Conservation (phyloP, 2,113 vertebrate genomes). For the Poicephalus gulielmi region DNA sequence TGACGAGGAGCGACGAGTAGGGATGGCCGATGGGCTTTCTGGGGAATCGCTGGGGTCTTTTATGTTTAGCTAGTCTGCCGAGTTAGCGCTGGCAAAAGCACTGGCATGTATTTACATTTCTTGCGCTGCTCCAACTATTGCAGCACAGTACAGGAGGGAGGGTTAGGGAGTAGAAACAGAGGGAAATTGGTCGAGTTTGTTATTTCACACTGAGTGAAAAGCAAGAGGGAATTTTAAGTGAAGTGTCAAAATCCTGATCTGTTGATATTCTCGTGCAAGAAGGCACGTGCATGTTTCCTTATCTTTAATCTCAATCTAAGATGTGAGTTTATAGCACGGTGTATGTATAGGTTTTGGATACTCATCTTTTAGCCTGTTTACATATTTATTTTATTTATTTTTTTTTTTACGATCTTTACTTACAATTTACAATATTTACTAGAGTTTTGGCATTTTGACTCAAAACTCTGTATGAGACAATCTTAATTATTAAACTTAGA, state of each 20-base stretch:
- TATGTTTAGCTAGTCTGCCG: not conserved
- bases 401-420: not conserved
- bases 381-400: not conserved
- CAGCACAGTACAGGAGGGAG: not conserved
- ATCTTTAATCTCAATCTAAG: not conserved
- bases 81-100: not conserved
- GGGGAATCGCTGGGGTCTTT: not conserved
- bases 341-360: rapidly evolving
- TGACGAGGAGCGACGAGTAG: not conserved
- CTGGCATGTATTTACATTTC: not conserved
- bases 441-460: not conserved
- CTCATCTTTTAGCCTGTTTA: rapidly evolving
- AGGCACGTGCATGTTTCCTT: not conserved
- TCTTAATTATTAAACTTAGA: not conserved
- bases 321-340: rapidly evolving
- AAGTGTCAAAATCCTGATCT: not conserved
- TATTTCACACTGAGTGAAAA: not conserved
- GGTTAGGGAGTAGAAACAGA: not conserved
- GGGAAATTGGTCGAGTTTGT: not conserved
- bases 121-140: not conserved
- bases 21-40: not conserved
- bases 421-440: not conserved
- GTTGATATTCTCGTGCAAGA: rapidly evolving
- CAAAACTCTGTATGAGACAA: rapidly evolving
- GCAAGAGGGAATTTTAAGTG: not conserved